A percentile compares a stretch with the other conserved stretches of the same genome.
These are phyloP conservation scores for Potamilus streckersoni DNA, from an alignment of 1,140 invertebrate genomes.

Conservation along the genomic window DNA sequence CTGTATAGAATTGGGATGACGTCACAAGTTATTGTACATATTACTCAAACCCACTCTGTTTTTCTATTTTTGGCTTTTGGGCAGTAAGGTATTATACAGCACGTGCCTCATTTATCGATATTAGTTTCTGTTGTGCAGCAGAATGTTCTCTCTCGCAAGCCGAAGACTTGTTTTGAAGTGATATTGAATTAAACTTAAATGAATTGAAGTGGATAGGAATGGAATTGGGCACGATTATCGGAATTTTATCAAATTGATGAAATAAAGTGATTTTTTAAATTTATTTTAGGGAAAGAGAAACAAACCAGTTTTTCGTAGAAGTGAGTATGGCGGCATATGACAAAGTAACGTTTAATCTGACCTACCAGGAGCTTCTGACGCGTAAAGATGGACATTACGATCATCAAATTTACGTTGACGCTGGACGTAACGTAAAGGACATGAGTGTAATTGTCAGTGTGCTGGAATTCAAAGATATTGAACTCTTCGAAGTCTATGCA, in stretches of 20 bases:
- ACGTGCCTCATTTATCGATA: background rate
- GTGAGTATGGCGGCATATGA: constrained; percentile 48
- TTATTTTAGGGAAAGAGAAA: constrained; percentile 39
- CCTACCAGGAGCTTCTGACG: constrained; percentile 49
- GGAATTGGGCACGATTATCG: background rate
- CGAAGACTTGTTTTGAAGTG: too few species aligned
- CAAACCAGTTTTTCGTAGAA: constrained; percentile 51
- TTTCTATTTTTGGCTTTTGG: too few species aligned
- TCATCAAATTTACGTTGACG: constrained; percentile 48
- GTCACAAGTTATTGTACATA: too few species aligned
- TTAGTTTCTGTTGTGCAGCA: background rate
- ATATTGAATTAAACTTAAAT: too few species aligned
- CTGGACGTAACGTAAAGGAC: constrained; percentile 36
- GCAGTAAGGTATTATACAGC: background rate
- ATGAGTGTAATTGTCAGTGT: constrained; percentile 44
- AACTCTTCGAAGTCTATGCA: constrained; percentile 37
- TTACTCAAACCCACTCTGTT: too few species aligned
- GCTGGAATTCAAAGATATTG: constrained; percentile 45
- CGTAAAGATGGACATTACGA: constrained; percentile 43
- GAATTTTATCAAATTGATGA: background rate
- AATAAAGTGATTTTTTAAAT: background rate
- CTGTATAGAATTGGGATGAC: too few species aligned
- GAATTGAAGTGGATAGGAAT: too few species aligned
- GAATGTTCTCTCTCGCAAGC: background rate
- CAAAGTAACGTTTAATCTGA: constrained; percentile 50